These are phyloP conservation scores for Mobula hypostoma DNA, from an alignment of 2,113 vertebrate species.

Conservation along the genomic window DNA sequence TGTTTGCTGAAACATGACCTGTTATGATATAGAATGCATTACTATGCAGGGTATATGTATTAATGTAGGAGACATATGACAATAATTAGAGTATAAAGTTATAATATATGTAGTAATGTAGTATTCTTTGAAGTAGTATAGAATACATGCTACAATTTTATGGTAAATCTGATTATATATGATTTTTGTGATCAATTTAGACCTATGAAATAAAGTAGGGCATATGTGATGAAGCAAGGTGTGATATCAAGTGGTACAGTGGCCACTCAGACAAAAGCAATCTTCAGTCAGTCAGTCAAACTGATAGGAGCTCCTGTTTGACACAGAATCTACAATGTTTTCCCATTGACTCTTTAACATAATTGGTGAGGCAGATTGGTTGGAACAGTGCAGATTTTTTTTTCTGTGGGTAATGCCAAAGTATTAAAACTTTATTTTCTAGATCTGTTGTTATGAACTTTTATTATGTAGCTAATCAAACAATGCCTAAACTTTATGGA, in stretches of 20 bases:
- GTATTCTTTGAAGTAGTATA: not conserved
- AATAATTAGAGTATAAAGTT: not conserved
- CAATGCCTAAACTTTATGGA: constrained; percentile 38
- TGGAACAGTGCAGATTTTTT: not conserved
- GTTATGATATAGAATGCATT: not conserved
- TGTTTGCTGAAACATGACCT: not conserved
- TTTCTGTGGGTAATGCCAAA: constrained; percentile 30
- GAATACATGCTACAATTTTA: not conserved
- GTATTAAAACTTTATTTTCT: constrained; percentile 36
- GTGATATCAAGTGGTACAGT: not conserved
- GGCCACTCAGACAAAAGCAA: constrained; percentile 1
- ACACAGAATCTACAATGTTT: not conserved
- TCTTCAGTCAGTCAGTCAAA: constrained; percentile 25
- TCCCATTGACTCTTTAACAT: not conserved
- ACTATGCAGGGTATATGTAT: not conserved
- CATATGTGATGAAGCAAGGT: not conserved
- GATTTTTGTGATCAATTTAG: not conserved
- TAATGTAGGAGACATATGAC: not conserved
- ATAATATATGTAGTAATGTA: not conserved
- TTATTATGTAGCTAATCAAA: constrained; percentile 35
- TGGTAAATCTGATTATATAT: not conserved
- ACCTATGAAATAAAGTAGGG: not conserved
- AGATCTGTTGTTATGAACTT: constrained; percentile 34
- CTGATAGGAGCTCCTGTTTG: not conserved
- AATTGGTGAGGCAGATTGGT: not conserved